A percentile compares a stretch with the other conserved stretches of the same genome.
These are phyloP conservation scores for Xylocopa sonorina DNA, from an alignment of 1,140 invertebrate species.

Conservation along the genomic window DNA sequence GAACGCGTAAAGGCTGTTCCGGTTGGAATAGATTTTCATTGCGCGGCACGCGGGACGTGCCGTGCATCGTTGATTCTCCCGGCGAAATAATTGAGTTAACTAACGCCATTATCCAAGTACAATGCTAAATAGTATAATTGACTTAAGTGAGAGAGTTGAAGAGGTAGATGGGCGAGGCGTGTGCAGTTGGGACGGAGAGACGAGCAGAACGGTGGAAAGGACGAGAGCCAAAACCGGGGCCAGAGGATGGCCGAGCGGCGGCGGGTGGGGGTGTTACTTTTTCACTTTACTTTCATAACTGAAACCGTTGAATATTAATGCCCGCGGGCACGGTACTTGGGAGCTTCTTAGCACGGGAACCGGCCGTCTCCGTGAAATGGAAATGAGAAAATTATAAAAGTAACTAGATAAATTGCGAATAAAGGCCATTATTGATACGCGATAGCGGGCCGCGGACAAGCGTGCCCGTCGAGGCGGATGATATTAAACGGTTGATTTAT, in stretches of 20 bases:
- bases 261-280: slow-evolving; percentile 73
- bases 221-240: slow-evolving; percentile 40
- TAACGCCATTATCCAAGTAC: slow-evolving; percentile 72
- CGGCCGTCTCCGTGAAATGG: slow-evolving; percentile 72
- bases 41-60: slow-evolving; percentile 38
- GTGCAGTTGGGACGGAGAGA: background rate
- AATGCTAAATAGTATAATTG: slow-evolving; percentile 78
- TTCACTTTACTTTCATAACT: slow-evolving; percentile 81
- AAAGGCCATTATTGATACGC: slow-evolving; percentile 73
- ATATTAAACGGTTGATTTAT: slow-evolving; percentile 60
- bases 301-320: slow-evolving; percentile 81
- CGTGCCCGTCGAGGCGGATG: slow-evolving; percentile 15
- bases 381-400: slow-evolving; percentile 80
- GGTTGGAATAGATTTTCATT: slow-evolving; percentile 47
- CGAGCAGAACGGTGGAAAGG: slow-evolving; percentile 4
- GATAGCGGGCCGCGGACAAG: slow-evolving; percentile 20
- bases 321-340: slow-evolving; percentile 67
- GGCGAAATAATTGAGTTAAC: slow-evolving; percentile 72
- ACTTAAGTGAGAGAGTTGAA: slow-evolving; percentile 74
- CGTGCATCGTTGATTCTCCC: slow-evolving; percentile 48
- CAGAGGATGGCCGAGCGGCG: background rate
- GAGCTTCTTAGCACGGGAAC: slow-evolving; percentile 69
- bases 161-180: background rate
- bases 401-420: slow-evolving; percentile 76
- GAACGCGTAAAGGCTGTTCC: slow-evolving; percentile 23